Evolutionary conservation across 2,888 invertebrate genomes (phyloP).

Genomic region (Agonopterix subpropinquella): DNA sequence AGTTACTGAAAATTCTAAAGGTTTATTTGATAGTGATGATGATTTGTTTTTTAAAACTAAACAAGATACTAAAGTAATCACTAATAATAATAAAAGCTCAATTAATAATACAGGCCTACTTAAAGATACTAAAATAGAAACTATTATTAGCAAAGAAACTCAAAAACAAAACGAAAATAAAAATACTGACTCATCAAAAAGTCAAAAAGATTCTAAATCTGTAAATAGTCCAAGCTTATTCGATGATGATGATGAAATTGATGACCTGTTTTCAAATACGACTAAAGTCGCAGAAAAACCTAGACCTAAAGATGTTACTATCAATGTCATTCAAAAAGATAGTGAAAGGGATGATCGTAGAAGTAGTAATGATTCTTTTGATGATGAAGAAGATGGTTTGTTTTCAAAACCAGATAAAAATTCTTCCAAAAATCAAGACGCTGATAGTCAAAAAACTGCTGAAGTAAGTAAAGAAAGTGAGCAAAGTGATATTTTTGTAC

Average conservation of each 20-base stretch:
- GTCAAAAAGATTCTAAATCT: not conserved
- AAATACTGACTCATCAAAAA: too few species aligned
- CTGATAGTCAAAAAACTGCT: not conserved
- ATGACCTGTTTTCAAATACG: conserved; percentile 23
- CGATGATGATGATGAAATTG: conserved; percentile 37
- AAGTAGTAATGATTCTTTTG: not conserved
- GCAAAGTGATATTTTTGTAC: not conserved
- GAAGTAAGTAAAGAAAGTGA: too few species aligned
- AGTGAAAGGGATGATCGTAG: not conserved
- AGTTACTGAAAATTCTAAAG: conserved; percentile 16
- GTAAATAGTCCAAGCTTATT: conserved; percentile 35
- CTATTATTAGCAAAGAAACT: too few species aligned
- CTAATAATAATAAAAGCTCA: too few species aligned
- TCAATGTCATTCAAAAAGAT: not conserved
- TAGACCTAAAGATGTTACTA: not conserved
- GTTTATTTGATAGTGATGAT: conserved; percentile 40
- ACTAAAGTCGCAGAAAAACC: not conserved
- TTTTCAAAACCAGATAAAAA: conserved; percentile 1
- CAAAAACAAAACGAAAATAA: too few species aligned
- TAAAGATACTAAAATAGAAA: too few species aligned
- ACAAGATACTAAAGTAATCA: not conserved
- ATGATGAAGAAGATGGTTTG: conserved; percentile 12
- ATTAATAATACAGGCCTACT: too few species aligned
- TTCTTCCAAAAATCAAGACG: not conserved
- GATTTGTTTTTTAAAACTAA: conserved; percentile 31